A percentile compares a stretch with the other conserved stretches of the same genome.
Conservation (phyloP, 2,797 vertebrate species). For the Onychomys torridus region DNA sequence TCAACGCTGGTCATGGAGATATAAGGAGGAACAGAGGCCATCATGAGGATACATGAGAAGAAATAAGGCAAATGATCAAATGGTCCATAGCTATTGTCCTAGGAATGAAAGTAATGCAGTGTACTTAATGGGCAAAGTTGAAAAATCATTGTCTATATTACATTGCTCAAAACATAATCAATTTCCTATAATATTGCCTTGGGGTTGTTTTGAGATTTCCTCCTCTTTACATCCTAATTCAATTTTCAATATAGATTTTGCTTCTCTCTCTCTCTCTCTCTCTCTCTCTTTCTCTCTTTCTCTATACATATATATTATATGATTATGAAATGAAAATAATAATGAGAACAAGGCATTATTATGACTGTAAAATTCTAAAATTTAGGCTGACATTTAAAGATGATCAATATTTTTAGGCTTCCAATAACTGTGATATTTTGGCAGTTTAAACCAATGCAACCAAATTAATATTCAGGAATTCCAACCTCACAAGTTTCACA, state of each 20-base stretch:
- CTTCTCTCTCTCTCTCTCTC: too few species aligned
- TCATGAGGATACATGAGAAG: not conserved
- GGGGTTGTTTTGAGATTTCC: not conserved
- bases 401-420: not conserved
- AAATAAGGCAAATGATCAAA: not conserved
- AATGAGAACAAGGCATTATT: not conserved
- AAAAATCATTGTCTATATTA: not conserved
- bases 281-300: too few species aligned
- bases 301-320: too few species aligned
- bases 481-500: not conserved
- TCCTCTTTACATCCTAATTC: too few species aligned
- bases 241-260: not conserved
- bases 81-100: rapidly evolving
- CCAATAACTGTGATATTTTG: not conserved
- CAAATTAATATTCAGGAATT: not conserved
- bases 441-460: not conserved
- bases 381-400: not conserved
- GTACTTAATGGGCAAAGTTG: not conserved
- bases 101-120: not conserved
- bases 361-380: not conserved
- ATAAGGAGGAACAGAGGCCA: not conserved
- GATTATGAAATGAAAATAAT: not conserved
- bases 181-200: not conserved
- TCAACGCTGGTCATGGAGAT: constrained; percentile 28
- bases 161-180: not conserved